These are phyloP conservation scores for Strix occidentalis DNA, from an alignment of 2,797 vertebrate genomes.

Conservation along the genomic window DNA sequence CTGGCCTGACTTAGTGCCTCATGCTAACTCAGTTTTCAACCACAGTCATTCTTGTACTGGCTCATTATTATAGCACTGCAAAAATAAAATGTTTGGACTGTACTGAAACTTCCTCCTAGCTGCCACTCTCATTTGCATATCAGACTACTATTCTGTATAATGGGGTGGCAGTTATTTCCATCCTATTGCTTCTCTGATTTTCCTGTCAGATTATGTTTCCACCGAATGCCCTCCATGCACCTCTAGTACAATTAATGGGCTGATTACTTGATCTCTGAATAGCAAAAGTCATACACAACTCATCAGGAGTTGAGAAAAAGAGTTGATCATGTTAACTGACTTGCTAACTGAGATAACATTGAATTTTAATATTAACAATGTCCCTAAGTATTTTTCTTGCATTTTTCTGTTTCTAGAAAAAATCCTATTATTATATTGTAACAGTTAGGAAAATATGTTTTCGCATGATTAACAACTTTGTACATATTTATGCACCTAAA, in stretches of 20 bases:
- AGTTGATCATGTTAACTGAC: neutral
- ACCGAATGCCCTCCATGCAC: neutral
- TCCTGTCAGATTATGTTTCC: constrained; percentile 16
- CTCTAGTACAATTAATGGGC: neutral
- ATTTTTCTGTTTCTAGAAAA: neutral
- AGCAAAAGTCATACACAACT: neutral
- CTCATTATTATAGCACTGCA: constrained; percentile 2
- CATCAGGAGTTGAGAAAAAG: neutral
- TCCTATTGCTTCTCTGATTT: neutral
- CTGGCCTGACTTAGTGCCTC: constrained; percentile 32
- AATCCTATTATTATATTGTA: neutral
- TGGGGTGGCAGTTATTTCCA: neutral
- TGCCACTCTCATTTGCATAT: neutral
- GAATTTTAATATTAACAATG: neutral
- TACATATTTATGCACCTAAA: neutral
- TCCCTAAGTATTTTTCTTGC: neutral
- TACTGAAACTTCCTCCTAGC: neutral
- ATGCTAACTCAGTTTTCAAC: constrained; percentile 48
- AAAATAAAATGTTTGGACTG: constrained; percentile 40
- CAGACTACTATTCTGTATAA: neutral
- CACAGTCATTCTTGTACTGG: constrained; percentile 41
- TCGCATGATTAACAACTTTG: neutral
- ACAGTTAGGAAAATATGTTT: neutral
- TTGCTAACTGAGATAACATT: neutral
- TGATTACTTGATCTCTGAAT: constrained; percentile 3